Conservation (phyloP, 2,113 vertebrate genomes). For the Athene noctua region DNA sequence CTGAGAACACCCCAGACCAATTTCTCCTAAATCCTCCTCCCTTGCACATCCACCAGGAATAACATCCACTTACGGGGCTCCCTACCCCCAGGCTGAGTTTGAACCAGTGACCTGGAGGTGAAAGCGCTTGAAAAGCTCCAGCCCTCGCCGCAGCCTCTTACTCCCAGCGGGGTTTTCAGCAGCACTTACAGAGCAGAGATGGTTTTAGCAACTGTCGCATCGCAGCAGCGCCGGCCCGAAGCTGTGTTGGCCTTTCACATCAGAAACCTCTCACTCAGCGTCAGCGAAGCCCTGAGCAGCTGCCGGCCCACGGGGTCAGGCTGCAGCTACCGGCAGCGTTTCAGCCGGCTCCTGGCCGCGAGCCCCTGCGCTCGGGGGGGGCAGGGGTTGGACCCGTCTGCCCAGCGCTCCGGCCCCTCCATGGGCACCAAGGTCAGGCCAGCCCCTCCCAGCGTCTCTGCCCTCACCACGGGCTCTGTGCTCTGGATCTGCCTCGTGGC, state of each 20-base stretch:
- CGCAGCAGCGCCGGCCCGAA: not conserved
- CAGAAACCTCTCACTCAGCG: not conserved
- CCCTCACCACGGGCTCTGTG: rapidly evolving
- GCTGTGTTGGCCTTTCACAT: not conserved
- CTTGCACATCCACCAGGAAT: not conserved
- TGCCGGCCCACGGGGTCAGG: rapidly evolving
- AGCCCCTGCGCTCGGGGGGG: not conserved
- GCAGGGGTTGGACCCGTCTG: rapidly evolving
- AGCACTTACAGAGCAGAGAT: not conserved
- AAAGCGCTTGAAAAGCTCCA: not conserved
- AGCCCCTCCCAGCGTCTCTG: not conserved
- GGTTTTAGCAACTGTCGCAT: not conserved
- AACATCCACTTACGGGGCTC: not conserved
- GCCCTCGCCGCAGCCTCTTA: not conserved
- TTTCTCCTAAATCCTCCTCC: not conserved
- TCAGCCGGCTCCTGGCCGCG: rapidly evolving
- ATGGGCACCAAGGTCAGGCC: not conserved
- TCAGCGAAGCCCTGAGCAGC: not conserved
- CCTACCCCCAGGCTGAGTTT: not conserved
- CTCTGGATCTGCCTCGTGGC: rapidly evolving
- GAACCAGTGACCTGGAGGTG: not conserved
- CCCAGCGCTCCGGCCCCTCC: rapidly evolving
- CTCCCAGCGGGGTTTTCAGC: not conserved
- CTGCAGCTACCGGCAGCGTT: rapidly evolving
- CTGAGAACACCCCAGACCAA: not conserved